Conservation (phyloP, 1,140 invertebrate species). For the Drosophila guanche region DNA sequence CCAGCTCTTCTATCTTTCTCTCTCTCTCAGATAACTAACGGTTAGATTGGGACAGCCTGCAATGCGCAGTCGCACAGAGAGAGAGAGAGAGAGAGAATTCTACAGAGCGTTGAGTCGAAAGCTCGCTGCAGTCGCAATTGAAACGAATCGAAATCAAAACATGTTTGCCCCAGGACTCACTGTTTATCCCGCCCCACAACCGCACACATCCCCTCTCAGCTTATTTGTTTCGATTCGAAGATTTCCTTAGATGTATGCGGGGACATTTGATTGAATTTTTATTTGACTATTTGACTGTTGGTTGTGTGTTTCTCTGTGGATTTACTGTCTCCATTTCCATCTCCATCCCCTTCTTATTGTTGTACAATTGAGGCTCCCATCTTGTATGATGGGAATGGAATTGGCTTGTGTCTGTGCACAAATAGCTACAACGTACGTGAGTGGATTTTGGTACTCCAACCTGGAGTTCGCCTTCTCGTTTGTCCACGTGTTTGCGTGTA, state of each 20-base stretch:
- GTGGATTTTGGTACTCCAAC: conserved; percentile 49
- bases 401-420: conserved; percentile 42
- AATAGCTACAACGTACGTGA: conserved; percentile 68
- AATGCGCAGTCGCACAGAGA: conserved; percentile 47
- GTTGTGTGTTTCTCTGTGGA: conserved; percentile 25
- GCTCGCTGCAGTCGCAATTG: conserved; percentile 11
- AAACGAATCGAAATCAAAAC: conserved; percentile 67
- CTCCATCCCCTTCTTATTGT: conserved; percentile 9
- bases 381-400: not conserved
- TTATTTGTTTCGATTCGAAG: conserved; percentile 57
- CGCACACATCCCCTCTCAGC: not conserved
- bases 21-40: conserved; percentile 42
- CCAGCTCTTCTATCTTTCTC: not conserved
- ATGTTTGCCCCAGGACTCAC: conserved; percentile 22
- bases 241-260: conserved; percentile 63
- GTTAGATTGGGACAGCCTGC: conserved; percentile 49
- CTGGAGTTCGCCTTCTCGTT: conserved; percentile 4
- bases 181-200: not conserved
- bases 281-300: conserved; percentile 62
- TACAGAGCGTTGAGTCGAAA: conserved; percentile 4
- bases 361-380: conserved; percentile 56
- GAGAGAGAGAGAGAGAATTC: conserved; percentile 15
- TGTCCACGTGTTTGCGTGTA: conserved; percentile 15
- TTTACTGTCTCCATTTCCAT: conserved; percentile 5
- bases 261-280: conserved; percentile 79